phyloP scores from a whole-genome alignment of 2,888 invertebrate genomes.

The Lampropteryx suffumata region DNA sequence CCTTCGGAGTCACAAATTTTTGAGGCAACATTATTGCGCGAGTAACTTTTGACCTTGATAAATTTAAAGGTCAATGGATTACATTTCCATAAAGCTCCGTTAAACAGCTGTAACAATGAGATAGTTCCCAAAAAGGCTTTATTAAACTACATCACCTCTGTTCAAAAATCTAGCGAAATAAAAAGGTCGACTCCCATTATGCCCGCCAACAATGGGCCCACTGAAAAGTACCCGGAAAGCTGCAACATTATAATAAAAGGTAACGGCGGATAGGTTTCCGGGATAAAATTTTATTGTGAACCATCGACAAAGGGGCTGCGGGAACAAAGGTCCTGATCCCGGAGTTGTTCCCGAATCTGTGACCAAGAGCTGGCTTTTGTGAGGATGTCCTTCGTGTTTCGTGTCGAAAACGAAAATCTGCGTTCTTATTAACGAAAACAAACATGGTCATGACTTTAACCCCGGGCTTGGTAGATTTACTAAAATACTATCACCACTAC shows the following conservation, averaged over 20 bases:
- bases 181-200: conserved; percentile 74
- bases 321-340: conserved; percentile 39
- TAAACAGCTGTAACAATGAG: background rate
- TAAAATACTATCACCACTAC: too few species aligned
- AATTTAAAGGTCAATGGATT: too few species aligned
- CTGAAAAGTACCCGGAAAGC: conserved; percentile 73
- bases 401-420: conserved; percentile 14
- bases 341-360: conserved; percentile 43
- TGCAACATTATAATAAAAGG: conserved; percentile 81
- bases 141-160: conserved; percentile 36
- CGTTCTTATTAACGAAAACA: conserved; percentile 7
- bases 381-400: conserved; percentile 16
- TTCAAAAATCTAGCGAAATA: conserved; percentile 72
- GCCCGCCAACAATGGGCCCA: conserved; percentile 63
- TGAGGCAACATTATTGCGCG: too few species aligned
- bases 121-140: conserved; percentile 22
- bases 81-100: background rate
- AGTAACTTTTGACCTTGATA: too few species aligned
- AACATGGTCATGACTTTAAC: too few species aligned
- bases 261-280: conserved; percentile 78
- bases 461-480: too few species aligned
- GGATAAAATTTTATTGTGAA: conserved; percentile 78
- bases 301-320: conserved; percentile 69
- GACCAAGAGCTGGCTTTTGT: conserved; percentile 44
- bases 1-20: too few species aligned